These are phyloP conservation scores for Cephus rjabovi DNA, from an alignment of 2,888 invertebrate genomes.

Conservation along the genomic window DNA sequence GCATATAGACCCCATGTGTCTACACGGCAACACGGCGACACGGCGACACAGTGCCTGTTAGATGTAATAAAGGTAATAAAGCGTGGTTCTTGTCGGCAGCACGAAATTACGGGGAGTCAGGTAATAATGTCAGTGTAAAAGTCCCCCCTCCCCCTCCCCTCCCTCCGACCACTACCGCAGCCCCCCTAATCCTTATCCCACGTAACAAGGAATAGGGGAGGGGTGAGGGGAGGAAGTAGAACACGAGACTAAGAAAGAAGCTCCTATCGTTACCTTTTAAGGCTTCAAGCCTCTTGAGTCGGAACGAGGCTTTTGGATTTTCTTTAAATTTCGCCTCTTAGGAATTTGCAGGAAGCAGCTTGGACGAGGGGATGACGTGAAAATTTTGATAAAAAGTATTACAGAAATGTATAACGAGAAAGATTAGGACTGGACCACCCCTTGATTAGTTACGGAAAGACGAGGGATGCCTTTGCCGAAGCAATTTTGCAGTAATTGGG, in stretches of 20 bases:
- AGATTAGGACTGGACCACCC: neutral
- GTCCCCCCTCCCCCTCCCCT: too few relatives aligned
- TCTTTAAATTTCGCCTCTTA: neutral
- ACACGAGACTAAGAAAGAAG: neutral
- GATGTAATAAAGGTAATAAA: neutral
- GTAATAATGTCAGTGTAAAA: neutral
- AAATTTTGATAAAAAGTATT: neutral
- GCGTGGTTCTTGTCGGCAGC: neutral
- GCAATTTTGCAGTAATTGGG: neutral
- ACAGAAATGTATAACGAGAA: neutral
- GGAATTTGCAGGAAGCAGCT: neutral
- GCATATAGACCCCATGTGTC: neutral
- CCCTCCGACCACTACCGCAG: neutral
- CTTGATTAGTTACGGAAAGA: neutral
- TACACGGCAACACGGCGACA: neutral
- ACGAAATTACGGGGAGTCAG: neutral
- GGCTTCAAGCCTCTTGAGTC: slow-evolving; percentile 1
- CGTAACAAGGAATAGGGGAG: neutral
- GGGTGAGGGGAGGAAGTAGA: neutral
- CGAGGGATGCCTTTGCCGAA: neutral
- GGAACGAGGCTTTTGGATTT: neutral
- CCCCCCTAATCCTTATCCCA: neutral
- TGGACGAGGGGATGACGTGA: neutral
- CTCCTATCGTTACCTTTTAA: neutral
- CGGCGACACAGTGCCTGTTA: neutral